These are phyloP conservation scores for Laticauda laticaudata DNA, from an alignment of 2,113 vertebrate species.

Conservation along the genomic window DNA sequence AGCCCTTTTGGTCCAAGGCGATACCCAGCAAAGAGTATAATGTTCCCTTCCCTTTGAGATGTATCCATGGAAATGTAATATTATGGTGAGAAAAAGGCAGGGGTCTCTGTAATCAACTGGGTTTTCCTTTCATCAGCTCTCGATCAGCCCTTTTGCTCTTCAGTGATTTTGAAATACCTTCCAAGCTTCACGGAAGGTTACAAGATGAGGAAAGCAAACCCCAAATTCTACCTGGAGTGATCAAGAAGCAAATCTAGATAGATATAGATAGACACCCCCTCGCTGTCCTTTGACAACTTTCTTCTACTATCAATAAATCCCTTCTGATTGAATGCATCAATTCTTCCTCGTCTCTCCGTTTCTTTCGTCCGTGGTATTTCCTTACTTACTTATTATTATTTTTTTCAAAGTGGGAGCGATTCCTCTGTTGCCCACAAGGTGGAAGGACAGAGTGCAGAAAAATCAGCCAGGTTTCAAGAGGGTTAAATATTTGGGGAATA, in stretches of 20 bases:
- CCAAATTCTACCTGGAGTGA: not conserved
- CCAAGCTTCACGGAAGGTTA: too few relatives aligned
- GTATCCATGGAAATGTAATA: not conserved
- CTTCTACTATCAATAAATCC: conserved; percentile 46
- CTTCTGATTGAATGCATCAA: conserved; percentile 2
- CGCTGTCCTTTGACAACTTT: not conserved
- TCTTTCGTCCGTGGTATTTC: not conserved
- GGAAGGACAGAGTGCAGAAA: not conserved
- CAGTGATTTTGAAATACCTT: too few relatives aligned
- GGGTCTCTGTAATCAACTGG: not conserved
- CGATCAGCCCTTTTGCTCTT: not conserved
- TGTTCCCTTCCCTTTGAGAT: not conserved
- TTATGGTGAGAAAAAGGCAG: too few relatives aligned
- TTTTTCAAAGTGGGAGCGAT: not conserved
- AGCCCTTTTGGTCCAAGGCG: not conserved
- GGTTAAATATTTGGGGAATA: not conserved
- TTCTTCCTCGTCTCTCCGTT: not conserved
- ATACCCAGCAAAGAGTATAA: not conserved
- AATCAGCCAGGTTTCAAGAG: not conserved
- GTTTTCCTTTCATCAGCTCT: not conserved
- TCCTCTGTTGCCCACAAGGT: not conserved
- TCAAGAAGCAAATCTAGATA: not conserved
- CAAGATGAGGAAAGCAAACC: not conserved
- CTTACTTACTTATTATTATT: not conserved
- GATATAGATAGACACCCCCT: not conserved